Base-by-base conservation (phyloP, 2,113 vertebrate species). In the Mormyrus lacerda region DNA sequence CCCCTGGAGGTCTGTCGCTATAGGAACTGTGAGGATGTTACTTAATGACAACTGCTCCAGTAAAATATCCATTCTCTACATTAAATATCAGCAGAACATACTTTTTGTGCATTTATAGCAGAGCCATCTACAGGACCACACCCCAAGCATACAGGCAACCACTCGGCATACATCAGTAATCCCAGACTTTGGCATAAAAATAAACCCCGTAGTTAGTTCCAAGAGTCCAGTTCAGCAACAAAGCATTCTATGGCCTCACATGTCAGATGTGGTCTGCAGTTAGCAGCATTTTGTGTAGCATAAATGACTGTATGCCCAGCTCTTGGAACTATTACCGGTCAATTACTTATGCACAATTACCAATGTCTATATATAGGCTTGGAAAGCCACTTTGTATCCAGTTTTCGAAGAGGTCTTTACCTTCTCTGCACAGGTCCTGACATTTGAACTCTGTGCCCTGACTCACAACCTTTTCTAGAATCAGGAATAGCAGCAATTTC, bases 401-500 rank as follows among this genome's bases (percentile, higher is more conserved):
- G 90, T 92, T 87, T 88, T 88, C 90, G 91, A 61, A 35, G 84
- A 58, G 88, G 90, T 91, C 82, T 27, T 93, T 83, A 87, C 82
- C 82, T 86, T 27, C 42, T n/a, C 9, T 27, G 79, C 73, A 82
- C 91, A 93, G 91, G 91, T 90, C 93, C 87, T 92, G 91, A 93
- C 93, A 93, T 92, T 39, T 92, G 91, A 91, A 83, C 91, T 91
- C 86, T 92, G 90, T 91, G 73, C 89, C 90, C 85, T 91, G 92
- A 92, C 69, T 87, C 21, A 13, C 0, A 86, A 89, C 88, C 92
- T 93, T 93, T 92, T 92, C 90, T 91, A 88, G 93, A 92, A 89
- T 91, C 90, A 51, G n/a, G 73, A 92, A 92, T 93, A 95, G 94
- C 93, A 94, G 94, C 88, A 91, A 90, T 7, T 1, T 90, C 82